Evolutionary conservation across 2,113 vertebrate species (phyloP).

Genomic region (Anthoscopus minutus): DNA sequence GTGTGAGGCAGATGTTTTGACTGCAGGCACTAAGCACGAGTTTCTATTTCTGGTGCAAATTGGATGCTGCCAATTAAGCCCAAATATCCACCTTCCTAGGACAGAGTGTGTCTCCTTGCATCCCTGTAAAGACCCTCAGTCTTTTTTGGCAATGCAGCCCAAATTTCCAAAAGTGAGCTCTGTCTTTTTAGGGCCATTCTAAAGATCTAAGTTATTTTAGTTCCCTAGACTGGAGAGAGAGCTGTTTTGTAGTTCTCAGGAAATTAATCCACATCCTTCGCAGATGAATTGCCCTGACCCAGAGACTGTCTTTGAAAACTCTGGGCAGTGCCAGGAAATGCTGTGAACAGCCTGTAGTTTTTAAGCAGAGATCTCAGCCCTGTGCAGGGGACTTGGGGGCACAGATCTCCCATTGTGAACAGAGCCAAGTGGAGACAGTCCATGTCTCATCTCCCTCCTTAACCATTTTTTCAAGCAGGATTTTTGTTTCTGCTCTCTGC

Average conservation of each 20-base stretch:
- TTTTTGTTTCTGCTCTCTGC: not conserved
- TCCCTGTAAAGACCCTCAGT: not conserved
- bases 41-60: not conserved
- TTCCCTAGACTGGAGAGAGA: not conserved
- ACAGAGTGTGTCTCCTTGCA: rapidly evolving
- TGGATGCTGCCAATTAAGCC: not conserved
- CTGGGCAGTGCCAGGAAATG: not conserved
- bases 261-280: not conserved
- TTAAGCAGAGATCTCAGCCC: not conserved
- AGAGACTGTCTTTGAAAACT: not conserved
- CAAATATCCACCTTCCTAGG: not conserved
- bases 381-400: not conserved
- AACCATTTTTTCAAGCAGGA: rapidly evolving
- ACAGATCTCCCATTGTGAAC: not conserved
- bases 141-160: not conserved
- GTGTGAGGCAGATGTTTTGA: not conserved
- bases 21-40: not conserved
- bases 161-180: not conserved
- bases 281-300: not conserved
- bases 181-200: not conserved
- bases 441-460: not conserved
- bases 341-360: not conserved
- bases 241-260: not conserved
- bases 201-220: not conserved
- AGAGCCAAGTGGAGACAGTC: not conserved